Base-by-base conservation (phyloP, 2,888 invertebrate species). In the Schizaphis graminum region DNA sequence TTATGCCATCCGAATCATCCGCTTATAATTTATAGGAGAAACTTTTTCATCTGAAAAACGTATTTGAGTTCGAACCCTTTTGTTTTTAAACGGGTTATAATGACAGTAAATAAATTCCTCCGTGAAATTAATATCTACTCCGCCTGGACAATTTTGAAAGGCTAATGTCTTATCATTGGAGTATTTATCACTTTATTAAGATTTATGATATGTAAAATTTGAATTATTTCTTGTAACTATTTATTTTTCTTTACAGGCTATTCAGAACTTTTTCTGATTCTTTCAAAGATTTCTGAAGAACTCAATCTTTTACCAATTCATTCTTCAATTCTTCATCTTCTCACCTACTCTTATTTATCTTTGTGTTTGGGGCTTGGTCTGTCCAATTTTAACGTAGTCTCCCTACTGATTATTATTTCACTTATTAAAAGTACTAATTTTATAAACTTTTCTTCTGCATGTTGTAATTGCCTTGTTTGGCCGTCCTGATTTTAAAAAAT, bases 31-130 rank as follows among this genome's bases (percentile, higher is more conserved):
- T 93, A 93, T 93, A 77, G 92, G 67, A 89, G 41, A 93, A 88
- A 93, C 88, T 93, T 93, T 93, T 93, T 93, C 92, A 44, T 93
- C 67, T 77, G 92, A 93, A 93, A 93, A 93, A 93, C 88, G 89
- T 89, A 89, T 93, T 93, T 77, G 67, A 93, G 67, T 93, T 93
- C 92, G 92, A 93, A 93, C 67, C 77, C 53, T 93, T 77, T 93
- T 93, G 92, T 93, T 93, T 89, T 93, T 93, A 89, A 93, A 88
- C 77, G 92, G 53, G 67, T 77, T 77, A 89, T 89, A 89, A 89
- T 89, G 77, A 93, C 67, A 77, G 77, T 77, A n/a, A 93, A 89
- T 77, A 89, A 93, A 93, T 89, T 53, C n/a, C 44, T 4, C 21
- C 24, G 41, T 11, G 26, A 93, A 77, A 93, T 93, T 49, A 92